Evolutionary conservation across 2,113 vertebrate species (phyloP).

Genomic region (Rhynchopsitta pachyrhyncha): DNA sequence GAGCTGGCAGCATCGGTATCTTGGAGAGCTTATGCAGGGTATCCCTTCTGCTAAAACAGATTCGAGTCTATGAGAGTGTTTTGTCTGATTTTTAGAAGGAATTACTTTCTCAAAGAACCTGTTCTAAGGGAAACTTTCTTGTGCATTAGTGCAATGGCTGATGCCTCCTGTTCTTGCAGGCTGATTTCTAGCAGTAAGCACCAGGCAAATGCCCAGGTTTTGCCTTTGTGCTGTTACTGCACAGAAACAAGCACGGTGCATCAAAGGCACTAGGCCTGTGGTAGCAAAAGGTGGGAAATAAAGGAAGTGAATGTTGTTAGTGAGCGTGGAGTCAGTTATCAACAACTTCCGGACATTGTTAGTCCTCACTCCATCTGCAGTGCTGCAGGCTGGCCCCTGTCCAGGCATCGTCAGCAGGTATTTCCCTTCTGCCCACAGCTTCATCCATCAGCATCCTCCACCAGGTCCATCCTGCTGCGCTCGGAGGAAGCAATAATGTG

Average conservation of each 20-base stretch:
- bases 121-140: accelerated
- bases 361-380: neutral
- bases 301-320: constrained; percentile 44
- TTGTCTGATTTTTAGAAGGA: neutral
- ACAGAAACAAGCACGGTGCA: accelerated
- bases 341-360: constrained; percentile 67
- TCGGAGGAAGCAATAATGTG: neutral
- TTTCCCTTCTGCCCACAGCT: constrained; percentile 28
- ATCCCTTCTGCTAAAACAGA: neutral
- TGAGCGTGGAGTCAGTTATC: neutral
- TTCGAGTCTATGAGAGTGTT: neutral
- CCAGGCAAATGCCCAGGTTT: neutral
- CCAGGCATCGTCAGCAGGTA: constrained; percentile 29
- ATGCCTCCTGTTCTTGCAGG: accelerated
- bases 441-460: neutral
- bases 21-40: neutral
- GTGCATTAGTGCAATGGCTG: accelerated
- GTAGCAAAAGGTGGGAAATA: constrained; percentile 63
- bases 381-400: neutral
- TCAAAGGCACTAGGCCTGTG: neutral
- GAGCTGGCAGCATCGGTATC: neutral
- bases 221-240: neutral
- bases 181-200: neutral
- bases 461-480: neutral
- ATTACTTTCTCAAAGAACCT: neutral